phyloP scores from a whole-genome alignment of 2,888 invertebrate species.

The Acrobasis suavella region DNA sequence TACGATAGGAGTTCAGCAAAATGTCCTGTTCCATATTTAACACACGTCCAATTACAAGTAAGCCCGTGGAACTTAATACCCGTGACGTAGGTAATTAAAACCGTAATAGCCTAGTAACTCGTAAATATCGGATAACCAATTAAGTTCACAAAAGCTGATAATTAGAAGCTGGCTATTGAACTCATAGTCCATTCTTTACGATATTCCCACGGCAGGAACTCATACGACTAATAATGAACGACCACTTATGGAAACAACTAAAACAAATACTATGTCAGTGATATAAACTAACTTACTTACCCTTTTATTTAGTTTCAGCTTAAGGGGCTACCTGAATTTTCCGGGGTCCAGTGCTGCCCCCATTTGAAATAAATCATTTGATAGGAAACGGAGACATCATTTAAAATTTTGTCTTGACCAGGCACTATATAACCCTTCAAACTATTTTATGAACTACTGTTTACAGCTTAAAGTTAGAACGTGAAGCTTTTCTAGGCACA shows the following conservation, averaged over 20 bases:
- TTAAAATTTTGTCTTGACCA: too few species aligned
- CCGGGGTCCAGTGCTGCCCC: too few species aligned
- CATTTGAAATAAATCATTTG: too few species aligned
- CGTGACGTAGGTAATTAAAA: slow-evolving; percentile 20
- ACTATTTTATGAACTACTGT: too few species aligned
- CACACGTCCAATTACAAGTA: slow-evolving; percentile 14
- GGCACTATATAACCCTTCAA: too few species aligned
- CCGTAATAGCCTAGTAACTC: slow-evolving; percentile 20
- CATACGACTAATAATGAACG: slow-evolving; percentile 28
- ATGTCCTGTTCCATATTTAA: slow-evolving; percentile 22
- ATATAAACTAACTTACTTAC: background rate
- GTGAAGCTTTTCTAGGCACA: too few species aligned
- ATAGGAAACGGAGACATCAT: too few species aligned
- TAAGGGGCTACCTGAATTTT: too few species aligned
- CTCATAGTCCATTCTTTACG: slow-evolving; percentile 44
- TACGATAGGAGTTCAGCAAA: slow-evolving; percentile 17
- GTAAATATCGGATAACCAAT: slow-evolving; percentile 53
- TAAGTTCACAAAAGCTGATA: slow-evolving; percentile 48
- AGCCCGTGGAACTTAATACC: slow-evolving; percentile 10
- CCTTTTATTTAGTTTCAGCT: too few species aligned
- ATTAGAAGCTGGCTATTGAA: slow-evolving; percentile 50
- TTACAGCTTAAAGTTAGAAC: too few species aligned
- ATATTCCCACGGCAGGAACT: slow-evolving; percentile 44
- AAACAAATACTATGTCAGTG: background rate
- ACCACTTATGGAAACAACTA: slow-evolving; percentile 17